Evolutionary conservation across 2,888 invertebrate species (phyloP), one percentile per base, ranked within the genome.

Genomic region (Perizoma flavofasciatum): DNA sequence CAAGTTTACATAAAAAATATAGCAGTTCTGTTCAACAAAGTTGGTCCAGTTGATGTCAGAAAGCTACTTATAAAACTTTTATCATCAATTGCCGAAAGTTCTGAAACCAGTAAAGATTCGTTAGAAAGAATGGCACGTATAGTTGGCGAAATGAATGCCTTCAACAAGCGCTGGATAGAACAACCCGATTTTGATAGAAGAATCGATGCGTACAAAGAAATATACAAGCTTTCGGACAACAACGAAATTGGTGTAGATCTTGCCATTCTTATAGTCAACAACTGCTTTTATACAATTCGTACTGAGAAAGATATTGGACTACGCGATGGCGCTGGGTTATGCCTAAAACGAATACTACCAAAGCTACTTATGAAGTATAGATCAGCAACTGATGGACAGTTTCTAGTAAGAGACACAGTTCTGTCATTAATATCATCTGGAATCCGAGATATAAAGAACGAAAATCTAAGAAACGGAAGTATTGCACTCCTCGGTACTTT

Each of bases 131-230:
- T 93, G 55, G 91, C 94, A 0, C 81, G 91, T 9, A 75, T 96
- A 9, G 84, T 96, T 4, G 79, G 81, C 5, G 94, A 96, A 81
- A 93, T 98, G 71, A 99, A 99, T 85, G 95, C 98, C 0, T 98
- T 95, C 93, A 96, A 98, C 84, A 93, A 94, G 47, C 94, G 95
- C 66, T 96, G 96, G 95, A 93, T 98, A n/a, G 98, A 98, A 72
- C 98, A 99, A 79, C 98, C 98, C 0, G 98, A 99, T 86, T 98
- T 96, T 74, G 95, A 96, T 63, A 93, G 93, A 71, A 93, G 99
- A 70, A 91, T 98, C 32, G 94, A 95, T 55, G 96, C 96, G 0
- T 97, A 97, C 71, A 95, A 94, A 71, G 87, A 92, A 70, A 94
- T 98, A 44, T 94, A 94, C 62, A 78, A 89, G 47, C 77, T 94